Evolutionary conservation across 2,888 invertebrate species (phyloP), one percentile per base, ranked within the genome.

Genomic region (Rotaria magnacalcarata): DNA sequence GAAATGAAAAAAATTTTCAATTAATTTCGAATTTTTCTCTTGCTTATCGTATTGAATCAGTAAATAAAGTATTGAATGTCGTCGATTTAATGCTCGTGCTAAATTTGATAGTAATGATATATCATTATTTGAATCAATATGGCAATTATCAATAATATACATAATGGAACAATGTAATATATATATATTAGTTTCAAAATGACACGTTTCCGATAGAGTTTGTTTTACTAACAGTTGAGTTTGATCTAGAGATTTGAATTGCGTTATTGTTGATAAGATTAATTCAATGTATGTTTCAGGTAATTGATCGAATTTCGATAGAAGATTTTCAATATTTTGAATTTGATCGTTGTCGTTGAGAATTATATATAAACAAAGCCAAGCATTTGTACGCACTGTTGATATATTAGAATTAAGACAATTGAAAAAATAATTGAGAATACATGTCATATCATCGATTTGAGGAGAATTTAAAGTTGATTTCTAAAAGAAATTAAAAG

Each of bases 281-380:
- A 47, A 47, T 80, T 80, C 80, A 80, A 80, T 80, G 14, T 80
- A 47, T 11, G 11, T 8, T 19, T 67, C 67, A 34, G 67, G 6
- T 19, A 67, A 34, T 34, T 34, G 34, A 27, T 67, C 67, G 11
- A 14, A 67, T 67, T 34, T 27, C 16, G 19, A 67, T 67, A 67
- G 34, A 27, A 67, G 14, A 34, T 19, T 34, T 67, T 67, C 67
- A 34, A 67, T 67, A 67, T 34, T 67, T 19, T 8, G 34, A 14
- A 67, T 67, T 67, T 27, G 34, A 34, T 34, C 0, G 16, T 67
- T 43, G 14, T 80, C 80, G 14, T 80, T 47, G 24, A 80, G 24
- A 19, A 80, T 80, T 0, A 80, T 80, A 80, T 80, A n/a, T 80
- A 80, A 80, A 80, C 80, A 80, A 47, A 47, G 80, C 80, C 80